phyloP scores from a whole-genome alignment of 2,888 invertebrate genomes.

The Megastigmus dorsalis region DNA sequence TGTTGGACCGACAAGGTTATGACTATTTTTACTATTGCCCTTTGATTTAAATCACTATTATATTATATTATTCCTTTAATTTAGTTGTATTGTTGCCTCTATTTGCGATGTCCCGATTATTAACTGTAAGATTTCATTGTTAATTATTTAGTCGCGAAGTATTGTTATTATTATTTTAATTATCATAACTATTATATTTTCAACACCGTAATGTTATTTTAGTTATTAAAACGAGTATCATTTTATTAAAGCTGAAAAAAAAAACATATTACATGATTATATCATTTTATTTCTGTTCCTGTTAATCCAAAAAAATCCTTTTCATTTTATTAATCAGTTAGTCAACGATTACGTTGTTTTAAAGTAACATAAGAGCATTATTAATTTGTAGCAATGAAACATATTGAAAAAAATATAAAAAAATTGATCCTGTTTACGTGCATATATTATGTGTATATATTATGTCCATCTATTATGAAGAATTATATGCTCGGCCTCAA shows the following conservation, averaged over 20 bases:
- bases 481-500: too few species aligned
- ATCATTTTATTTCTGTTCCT: not conserved
- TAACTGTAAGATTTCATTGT: slow-evolving; percentile 48
- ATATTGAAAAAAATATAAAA: too few species aligned
- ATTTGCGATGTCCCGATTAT: slow-evolving; percentile 39
- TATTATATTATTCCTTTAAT: slow-evolving; percentile 35
- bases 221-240: slow-evolving; percentile 60
- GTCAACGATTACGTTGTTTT: too few species aligned
- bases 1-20: slow-evolving; percentile 45
- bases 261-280: slow-evolving; percentile 7
- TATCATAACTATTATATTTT: slow-evolving; percentile 56
- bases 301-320: not conserved
- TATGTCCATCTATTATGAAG: too few species aligned
- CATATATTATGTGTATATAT: too few species aligned
- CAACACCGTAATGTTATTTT: slow-evolving; percentile 58
- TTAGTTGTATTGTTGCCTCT: slow-evolving; percentile 46
- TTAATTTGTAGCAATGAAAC: too few species aligned
- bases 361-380: too few species aligned
- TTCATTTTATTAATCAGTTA: too few species aligned
- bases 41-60: slow-evolving; percentile 30
- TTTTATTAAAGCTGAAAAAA: slow-evolving; percentile 61
- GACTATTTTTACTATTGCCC: slow-evolving; percentile 48
- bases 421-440: too few species aligned
- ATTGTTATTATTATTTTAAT: slow-evolving; percentile 52
- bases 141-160: slow-evolving; percentile 51